Base-by-base conservation (phyloP, 1,140 invertebrate genomes). In the Neodiprion virginianus region DNA sequence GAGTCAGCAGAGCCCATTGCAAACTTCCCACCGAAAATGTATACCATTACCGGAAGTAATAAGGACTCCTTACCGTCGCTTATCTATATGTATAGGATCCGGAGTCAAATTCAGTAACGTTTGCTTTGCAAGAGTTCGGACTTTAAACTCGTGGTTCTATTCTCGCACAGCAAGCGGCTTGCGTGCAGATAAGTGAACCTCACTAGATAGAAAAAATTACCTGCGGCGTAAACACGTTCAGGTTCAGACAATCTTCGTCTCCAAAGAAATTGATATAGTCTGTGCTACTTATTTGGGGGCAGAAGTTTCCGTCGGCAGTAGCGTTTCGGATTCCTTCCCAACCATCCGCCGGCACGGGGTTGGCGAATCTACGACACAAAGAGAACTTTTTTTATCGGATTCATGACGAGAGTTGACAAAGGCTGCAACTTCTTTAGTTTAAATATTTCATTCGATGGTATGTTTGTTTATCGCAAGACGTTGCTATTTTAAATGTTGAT, bases 21-120 rank as follows among this genome's bases (percentile, higher is more conserved):
- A 76, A 88, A 93, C 69, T 73, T 81, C n/a, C 90, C 91, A 0
- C 91, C 91, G 68, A 92, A 90, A 21, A 88, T 5, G 28, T 40
- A 40, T 40, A 5, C 28, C 28, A 40, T 40, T 40, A 40, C 28
- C 28, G 28, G 28, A 49, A 86, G 72, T n/a, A 79, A 74, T 48
- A 40, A 71, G 8, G 0, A 9, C 8, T 0, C 5, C 28, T 49
- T 2, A 72, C 67, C 7, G 75, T 61, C 7, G 72, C 28, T 1
- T 77, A 11, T 72, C 28, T 28, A 23, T 17, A 75, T 40, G 2
- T 40, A 5, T 40, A 40, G 2, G 28, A 40, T 40, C 28, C 1
- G 5, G 28, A 40, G 28, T 40, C 28, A 40, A 40, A 67, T 73
- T 71, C 72, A 78, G 79, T 81, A 72, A 72, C 14, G 21, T 28